These are phyloP conservation scores for Formica aserva DNA, from an alignment of 2,888 invertebrate genomes.

Conservation along the genomic window DNA sequence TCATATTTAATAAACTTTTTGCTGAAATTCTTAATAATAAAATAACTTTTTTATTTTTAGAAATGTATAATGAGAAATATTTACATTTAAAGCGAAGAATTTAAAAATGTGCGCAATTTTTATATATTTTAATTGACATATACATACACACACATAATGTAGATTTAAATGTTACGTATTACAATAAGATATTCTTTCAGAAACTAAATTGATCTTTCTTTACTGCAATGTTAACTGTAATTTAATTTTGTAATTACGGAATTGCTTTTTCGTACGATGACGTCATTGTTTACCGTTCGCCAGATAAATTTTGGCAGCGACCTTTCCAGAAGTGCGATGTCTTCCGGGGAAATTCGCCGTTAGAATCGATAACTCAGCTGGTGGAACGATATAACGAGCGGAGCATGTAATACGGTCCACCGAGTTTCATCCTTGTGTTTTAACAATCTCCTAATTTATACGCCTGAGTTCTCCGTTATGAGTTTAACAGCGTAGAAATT, in stretches of 20 bases:
- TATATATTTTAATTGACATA: neutral
- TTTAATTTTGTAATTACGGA: neutral
- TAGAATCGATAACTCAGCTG: slow-evolving; percentile 37
- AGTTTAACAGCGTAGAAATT: neutral
- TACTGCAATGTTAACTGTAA: neutral
- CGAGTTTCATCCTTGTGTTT: slow-evolving; percentile 19
- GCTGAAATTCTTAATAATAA: neutral
- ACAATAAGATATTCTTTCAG: neutral
- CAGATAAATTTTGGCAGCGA: neutral
- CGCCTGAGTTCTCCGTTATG: slow-evolving; percentile 17
- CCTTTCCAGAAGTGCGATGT: neutral
- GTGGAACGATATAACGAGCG: slow-evolving; percentile 23
- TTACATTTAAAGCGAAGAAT: neutral
- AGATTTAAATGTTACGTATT: neutral
- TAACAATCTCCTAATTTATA: slow-evolving; percentile 43
- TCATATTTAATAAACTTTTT: neutral
- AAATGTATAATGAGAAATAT: neutral
- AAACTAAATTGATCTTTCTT: neutral
- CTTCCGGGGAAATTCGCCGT: neutral
- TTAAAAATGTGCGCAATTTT: neutral
- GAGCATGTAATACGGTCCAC: slow-evolving; percentile 12
- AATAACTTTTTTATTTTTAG: neutral
- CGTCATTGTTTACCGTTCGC: neutral
- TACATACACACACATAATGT: neutral
- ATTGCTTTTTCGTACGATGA: neutral